Base-by-base conservation (phyloP, 2,797 vertebrate genomes). In the Alcedo quadribrachys region DNA sequence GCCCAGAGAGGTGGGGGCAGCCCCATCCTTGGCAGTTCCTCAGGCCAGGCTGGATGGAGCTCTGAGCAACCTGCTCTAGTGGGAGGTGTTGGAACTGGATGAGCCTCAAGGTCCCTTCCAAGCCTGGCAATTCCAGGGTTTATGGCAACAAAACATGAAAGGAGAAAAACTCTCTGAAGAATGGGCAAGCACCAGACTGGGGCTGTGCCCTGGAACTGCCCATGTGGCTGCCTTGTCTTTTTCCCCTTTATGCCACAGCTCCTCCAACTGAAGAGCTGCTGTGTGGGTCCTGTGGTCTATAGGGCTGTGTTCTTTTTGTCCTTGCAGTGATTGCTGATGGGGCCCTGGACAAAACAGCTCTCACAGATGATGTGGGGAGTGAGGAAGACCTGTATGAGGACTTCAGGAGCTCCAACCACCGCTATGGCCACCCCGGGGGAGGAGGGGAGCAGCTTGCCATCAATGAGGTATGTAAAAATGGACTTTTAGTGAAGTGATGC, bases 331-430 rank as follows among this genome's bases (percentile, higher is more conserved):
- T 98, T 57, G 91, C 98, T 3, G 98, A 99, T 33, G 98, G 98
- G 32, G 84, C 94, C 0, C 97, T 98, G 63, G 98, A 99, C 48
- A 98, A 97, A 57, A 90, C 92, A 2, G 95, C 97, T 27, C 91
- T 97, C 7, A 85, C 96, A 1, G 98, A 99, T 0, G 98, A 99
- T 46, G 96, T 97, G 51, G 98, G 98, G 17, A 99, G 98, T 1
- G 98, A 99, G 85, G 99, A 99, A 75, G 98, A 99, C 61, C 96
- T 99, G 57, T 99, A 99, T 5, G 98, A 99, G 71, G 99, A 99
- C 8, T 98, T 98, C 86, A 97, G 98, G 40, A 94, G 97, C 92
- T 98, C 98, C 33, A 97, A 94, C 68, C 98, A 99, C 94, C 98
- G 98, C 62, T 99, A 98, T 5, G 98, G 98, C 50, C 98, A 98